Evolutionary conservation across 2,797 vertebrate genomes (phyloP), one percentile per base, ranked within the genome.

Genomic region (Potorous gilbertii): DNA sequence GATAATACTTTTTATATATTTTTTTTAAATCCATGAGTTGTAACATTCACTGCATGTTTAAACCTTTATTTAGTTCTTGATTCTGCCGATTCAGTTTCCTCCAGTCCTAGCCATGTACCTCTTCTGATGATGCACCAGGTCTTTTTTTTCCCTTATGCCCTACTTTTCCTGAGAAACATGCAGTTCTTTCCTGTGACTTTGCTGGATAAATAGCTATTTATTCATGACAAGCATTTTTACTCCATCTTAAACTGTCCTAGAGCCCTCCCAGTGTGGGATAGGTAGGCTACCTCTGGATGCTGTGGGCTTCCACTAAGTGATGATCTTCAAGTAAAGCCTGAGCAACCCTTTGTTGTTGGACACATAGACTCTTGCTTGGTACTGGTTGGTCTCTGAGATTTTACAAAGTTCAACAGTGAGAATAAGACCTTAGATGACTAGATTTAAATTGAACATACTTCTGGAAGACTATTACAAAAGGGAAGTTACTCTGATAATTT

Each of bases 51-150:
- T 46, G 40, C 21, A 46, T 81, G 40, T 46, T 40, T 9, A 81
- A 74, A 24, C n/a, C 21, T 81, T 81, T 90, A 27, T 11, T 93
- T 56, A 91, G 5, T 12, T 21, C 34, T 21, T 50, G 56, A 89
- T 59, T 91, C 10, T 93, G 59, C 90, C n/a, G 1, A 93, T 40
- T 56, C 14, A 81, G 34, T 56, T 95, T 74, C 31, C 93, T 93
- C 34, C 62, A 54, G 3, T 28, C 40, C 87, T 50, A 55, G 54
- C n/a, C 5, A 92, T 59, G 24, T 50, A 59, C 55, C 16, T 55
- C 2, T 94, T 95, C 40, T 66, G 40, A 92, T 50, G 52, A 55
- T 40, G 62, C n/a, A 56, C 54, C 62, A 4, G 1, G 1, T 90
- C 92, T 62, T 31, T 0, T 93, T 90, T 55, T 93, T 93, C 13